Percentiles rank a stretch among this genome's conserved stretches.
Evolutionary conservation across 2,113 vertebrate species (phyloP).

Genomic region (Colinus virginianus): DNA sequence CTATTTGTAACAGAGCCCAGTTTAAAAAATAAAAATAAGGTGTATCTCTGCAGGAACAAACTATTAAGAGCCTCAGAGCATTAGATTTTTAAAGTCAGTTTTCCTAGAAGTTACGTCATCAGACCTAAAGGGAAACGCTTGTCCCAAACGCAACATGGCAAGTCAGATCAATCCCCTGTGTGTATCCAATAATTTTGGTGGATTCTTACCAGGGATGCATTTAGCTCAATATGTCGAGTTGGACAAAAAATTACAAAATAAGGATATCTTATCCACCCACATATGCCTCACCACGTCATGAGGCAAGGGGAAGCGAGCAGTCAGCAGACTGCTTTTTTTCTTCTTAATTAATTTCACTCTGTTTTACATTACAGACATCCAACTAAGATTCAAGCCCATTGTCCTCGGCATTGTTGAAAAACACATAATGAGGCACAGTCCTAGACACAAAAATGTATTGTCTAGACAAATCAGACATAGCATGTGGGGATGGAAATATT

Average conservation of each 20-base stretch:
- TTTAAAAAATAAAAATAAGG: not conserved
- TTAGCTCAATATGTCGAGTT: slow-evolving; percentile 6
- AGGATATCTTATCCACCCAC: slow-evolving; percentile 57
- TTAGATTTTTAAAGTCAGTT: not conserved
- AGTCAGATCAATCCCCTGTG: slow-evolving; percentile 22
- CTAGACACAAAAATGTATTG: slow-evolving; percentile 70
- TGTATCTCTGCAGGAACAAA: not conserved
- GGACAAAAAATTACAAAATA: slow-evolving; percentile 44
- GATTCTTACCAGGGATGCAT: not conserved
- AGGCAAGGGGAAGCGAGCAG: slow-evolving; percentile 45
- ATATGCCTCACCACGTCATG: slow-evolving; percentile 15
- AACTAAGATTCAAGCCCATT: slow-evolving; percentile 60
- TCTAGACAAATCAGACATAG: slow-evolving; percentile 70
- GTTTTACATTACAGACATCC: slow-evolving; percentile 54
- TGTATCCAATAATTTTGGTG: not conserved
- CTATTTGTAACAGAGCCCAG: not conserved
- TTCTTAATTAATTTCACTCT: slow-evolving; percentile 43
- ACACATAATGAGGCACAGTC: slow-evolving; percentile 55
- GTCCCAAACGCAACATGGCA: not conserved
- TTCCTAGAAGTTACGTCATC: slow-evolving; percentile 49
- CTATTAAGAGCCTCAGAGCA: not conserved
- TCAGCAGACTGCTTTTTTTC: slow-evolving; percentile 46
- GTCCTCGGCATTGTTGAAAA: slow-evolving; percentile 50
- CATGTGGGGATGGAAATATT: slow-evolving; percentile 54
- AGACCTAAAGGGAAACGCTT: slow-evolving; percentile 27